Percentiles rank a stretch among this genome's conserved stretches.
Conservation (phyloP, 2,797 vertebrate genomes). For the Syngnathus rostellatus region DNA sequence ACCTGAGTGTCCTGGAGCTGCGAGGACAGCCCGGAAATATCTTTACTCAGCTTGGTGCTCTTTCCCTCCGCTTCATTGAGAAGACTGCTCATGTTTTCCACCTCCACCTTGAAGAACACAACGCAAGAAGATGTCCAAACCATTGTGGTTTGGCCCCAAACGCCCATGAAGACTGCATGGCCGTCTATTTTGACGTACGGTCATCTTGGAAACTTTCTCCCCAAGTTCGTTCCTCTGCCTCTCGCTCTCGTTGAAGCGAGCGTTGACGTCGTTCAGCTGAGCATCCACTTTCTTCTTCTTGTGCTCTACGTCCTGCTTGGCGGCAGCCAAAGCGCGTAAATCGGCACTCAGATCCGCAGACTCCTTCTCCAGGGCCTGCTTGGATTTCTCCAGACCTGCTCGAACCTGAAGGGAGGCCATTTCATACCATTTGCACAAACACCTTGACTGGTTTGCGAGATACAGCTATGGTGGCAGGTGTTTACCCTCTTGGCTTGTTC, state of each 20-base stretch:
- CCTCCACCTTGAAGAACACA: conserved; percentile 69
- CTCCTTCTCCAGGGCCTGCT: conserved; percentile 90
- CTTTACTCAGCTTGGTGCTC: conserved; percentile 89
- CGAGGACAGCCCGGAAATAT: conserved; percentile 77
- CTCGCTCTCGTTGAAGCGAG: conserved; percentile 81
- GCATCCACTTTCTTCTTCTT: conserved; percentile 92
- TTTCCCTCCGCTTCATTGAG: conserved; percentile 88
- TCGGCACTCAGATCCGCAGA: conserved; percentile 74
- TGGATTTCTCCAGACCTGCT: conserved; percentile 84
- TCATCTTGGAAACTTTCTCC: conserved; percentile 82
- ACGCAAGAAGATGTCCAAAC: background rate
- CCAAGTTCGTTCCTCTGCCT: conserved; percentile 79
- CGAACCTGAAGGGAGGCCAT: conserved; percentile 68
- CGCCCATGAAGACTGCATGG: background rate
- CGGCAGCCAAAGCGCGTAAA: conserved; percentile 74
- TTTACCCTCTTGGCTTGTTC: conserved; percentile 88
- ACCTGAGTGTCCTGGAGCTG: conserved; percentile 94
- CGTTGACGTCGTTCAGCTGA: conserved; percentile 82
- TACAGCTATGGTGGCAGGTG: background rate
- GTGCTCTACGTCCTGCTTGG: conserved; percentile 89
- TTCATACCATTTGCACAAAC: background rate
- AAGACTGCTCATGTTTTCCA: conserved; percentile 76
- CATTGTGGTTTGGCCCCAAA: background rate
- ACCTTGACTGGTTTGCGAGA: background rate
- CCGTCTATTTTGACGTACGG: conserved; percentile 58